Conservation (phyloP, 2,113 vertebrate genomes). For the Casuarius casuarius region DNA sequence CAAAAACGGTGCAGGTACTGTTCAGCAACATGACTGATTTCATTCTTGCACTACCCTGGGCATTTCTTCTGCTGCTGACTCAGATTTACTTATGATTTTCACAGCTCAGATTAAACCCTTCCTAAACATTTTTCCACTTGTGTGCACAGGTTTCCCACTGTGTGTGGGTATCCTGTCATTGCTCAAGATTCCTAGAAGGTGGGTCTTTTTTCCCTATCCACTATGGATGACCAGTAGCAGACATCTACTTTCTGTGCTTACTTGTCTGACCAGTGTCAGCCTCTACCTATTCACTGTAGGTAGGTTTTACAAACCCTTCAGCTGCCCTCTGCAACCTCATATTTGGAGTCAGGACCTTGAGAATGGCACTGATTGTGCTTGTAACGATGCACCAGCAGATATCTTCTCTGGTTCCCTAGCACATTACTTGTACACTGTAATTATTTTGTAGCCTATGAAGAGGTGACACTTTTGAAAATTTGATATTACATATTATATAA, state of each 20-base stretch:
- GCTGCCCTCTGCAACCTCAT: not conserved
- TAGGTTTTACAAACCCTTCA: not conserved
- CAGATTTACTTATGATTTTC: not conserved
- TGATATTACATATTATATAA: not conserved
- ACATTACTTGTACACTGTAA: not conserved
- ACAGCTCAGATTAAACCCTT: not conserved
- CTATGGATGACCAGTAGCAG: not conserved
- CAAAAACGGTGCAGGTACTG: not conserved
- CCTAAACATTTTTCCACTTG: not conserved
- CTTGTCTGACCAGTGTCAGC: not conserved
- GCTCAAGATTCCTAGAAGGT: not conserved
- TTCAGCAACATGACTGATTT: not conserved
- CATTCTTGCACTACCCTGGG: not conserved
- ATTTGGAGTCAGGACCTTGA: not conserved
- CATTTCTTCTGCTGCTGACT: not conserved
- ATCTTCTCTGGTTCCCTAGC: not conserved
- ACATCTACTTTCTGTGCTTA: not conserved
- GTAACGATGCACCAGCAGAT: not conserved
- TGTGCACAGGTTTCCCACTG: not conserved
- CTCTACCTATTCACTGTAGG: not conserved
- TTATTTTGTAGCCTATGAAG: not conserved
- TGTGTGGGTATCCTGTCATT: rapidly evolving
- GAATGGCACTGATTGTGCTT: not conserved
- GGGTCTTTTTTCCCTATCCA: not conserved
- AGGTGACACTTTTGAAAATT: not conserved